Conservation (phyloP, 2,888 invertebrate species). For the Pseudococcus jackbeardsleyi region DNA sequence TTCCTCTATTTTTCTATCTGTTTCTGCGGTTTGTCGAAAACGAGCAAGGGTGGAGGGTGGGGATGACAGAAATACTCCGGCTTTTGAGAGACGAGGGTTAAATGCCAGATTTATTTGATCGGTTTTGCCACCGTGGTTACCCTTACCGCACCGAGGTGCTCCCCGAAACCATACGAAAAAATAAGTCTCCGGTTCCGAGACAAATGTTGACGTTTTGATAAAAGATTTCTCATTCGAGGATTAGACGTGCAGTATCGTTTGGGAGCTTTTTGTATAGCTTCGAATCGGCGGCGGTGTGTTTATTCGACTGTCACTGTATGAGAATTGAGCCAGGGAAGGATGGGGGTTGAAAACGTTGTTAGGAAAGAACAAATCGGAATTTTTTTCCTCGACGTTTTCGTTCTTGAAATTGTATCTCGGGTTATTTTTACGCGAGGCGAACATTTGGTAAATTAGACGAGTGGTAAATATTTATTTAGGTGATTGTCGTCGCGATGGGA, state of each 20-base stretch:
- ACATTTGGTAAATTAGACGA: slow-evolving; percentile 36
- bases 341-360: not conserved
- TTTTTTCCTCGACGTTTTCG: not conserved
- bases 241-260: slow-evolving; percentile 8
- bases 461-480: slow-evolving; percentile 43
- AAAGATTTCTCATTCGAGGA: slow-evolving; percentile 38
- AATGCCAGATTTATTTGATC: slow-evolving; percentile 52
- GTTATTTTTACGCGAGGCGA: not conserved
- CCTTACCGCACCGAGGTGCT: not conserved
- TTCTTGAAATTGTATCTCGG: not conserved
- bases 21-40: not conserved
- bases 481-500: slow-evolving; percentile 11
- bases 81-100: slow-evolving; percentile 11
- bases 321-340: not conserved
- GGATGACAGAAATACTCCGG: not conserved
- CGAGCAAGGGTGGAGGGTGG: not conserved
- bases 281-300: not conserved
- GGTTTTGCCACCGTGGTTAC: slow-evolving; percentile 24
- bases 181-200: slow-evolving; percentile 17
- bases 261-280: not conserved
- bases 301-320: not conserved
- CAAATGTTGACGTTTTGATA: slow-evolving; percentile 45
- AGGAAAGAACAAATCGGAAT: slow-evolving; percentile 23
- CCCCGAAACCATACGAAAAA: not conserved
- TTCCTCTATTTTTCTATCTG: not conserved